These are phyloP conservation scores for Berghia stephanieae DNA, from an alignment of 1,140 invertebrate genomes.

Conservation along the genomic window DNA sequence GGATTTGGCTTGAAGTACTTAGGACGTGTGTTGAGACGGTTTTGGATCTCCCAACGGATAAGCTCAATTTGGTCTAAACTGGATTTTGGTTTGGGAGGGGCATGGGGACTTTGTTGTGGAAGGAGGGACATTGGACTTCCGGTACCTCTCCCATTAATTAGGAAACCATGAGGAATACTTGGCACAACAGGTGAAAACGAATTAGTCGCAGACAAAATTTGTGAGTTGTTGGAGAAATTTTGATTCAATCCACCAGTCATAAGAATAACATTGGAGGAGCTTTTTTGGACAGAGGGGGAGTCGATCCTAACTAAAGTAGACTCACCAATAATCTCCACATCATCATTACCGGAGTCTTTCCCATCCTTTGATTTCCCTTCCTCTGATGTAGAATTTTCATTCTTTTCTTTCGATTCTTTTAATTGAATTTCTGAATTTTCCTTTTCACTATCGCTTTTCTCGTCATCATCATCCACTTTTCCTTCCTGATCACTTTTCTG, in stretches of 20 bases:
- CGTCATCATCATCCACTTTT: conserved; percentile 36
- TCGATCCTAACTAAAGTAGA: conserved; percentile 36
- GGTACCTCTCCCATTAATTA: no score
- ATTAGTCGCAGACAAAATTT: background rate
- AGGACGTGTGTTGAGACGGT: conserved; percentile 49
- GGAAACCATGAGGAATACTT: no score
- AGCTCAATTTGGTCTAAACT: conserved; percentile 53
- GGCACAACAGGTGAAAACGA: background rate
- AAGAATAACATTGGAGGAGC: conserved; percentile 5
- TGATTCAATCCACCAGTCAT: background rate
- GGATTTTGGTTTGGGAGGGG: conserved; percentile 77
- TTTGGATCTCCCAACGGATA: conserved; percentile 49
- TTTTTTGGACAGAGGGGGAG: conserved; percentile 44
- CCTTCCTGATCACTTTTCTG: conserved; percentile 26
- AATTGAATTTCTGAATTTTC: conserved; percentile 46
- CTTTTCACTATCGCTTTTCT: conserved; percentile 39
- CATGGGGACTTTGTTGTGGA: no score
- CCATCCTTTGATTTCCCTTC: conserved; percentile 40
- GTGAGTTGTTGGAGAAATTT: background rate
- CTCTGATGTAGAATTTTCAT: conserved; percentile 38
- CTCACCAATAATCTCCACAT: conserved; percentile 33
- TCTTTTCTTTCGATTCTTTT: conserved; percentile 22
- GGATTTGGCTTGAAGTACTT: conserved; percentile 51
- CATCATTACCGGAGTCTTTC: conserved; percentile 59
- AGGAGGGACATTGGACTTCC: no score